Evolutionary conservation across 2,113 vertebrate genomes (phyloP), one percentile per base, ranked within the genome.

Genomic region (Lophura nycthemera): DNA sequence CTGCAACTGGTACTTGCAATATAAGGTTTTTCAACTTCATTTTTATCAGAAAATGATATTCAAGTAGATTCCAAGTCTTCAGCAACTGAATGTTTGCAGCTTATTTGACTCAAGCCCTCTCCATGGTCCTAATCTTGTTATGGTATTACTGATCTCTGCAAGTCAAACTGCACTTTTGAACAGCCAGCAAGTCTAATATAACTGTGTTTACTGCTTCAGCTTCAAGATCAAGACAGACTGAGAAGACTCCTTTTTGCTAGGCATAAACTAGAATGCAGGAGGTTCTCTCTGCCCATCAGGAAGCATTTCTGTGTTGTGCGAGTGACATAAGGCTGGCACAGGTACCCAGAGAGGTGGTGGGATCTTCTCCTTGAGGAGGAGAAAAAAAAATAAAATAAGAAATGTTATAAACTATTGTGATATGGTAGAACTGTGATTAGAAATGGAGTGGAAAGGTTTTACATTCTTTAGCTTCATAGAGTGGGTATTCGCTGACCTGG

Each of bases 101-200:
- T 47, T 25, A 61, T 78, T 91, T 91, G 34, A 19, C 40, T 87
- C 61, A 42, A 83, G 47, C 47, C 34, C 45, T 83, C 18, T 63
- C 74, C 77, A 36, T 75, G 66, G 66, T 92, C 43, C 87, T 89
- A 74, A 91, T 82, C 38, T 85, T 78, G 56, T 75, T 11, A 75
- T 12, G 22, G 9, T n/a, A 3, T 76, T 73, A 72, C 48, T 43
- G 66, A 15, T 56, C 36, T 11, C 84, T 89, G 32, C 25, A 75
- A 82, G 52, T 40, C 30, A 69, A 75, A 72, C 5, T 47, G 29
- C 19, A 5, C 21, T 76, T 91, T 32, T 48, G 20, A 75, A 65
- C 52, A 85, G 34, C 5, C 32, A 42, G 80, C 86, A 67, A 29
- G 36, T 14, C 24, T 59, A 4, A 50, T 50, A 21, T 8, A 34